Base-by-base conservation (phyloP, 2,797 vertebrate genomes). In the Lepus townsendii region DNA sequence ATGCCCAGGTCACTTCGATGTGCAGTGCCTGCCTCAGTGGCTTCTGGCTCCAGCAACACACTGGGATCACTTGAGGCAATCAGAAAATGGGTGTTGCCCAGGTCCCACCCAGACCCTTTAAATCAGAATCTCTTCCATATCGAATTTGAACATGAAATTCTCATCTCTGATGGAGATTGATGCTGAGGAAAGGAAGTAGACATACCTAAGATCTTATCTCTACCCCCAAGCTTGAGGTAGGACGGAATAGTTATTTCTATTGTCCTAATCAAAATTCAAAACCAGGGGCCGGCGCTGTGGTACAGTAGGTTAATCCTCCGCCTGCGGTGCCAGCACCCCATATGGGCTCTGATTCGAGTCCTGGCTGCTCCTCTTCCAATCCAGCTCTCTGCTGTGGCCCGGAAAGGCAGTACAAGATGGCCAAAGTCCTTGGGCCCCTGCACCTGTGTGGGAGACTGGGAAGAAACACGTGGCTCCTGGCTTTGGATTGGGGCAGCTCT, bases 241-340 rank as follows among this genome's bases (percentile, higher is more conserved):
- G 83, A 72, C 88, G 71, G 78, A 80, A 52, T 6, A 32, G 68
- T 9, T 9, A 35, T 69, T 20, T 66, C 5, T 4, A 57, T 14
- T 73, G 7, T 47, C 24, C 32, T 76, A 79, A 35, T 84, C 50
- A 86, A 71, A 94, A 80, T 78, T 57, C 42, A 57, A 89, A 84
- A 54, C 60, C 11, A 5, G 19, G 54, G 14, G 19, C 13, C 13
- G 54, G 54, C 13, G 42, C 17, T 57, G 54, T 57, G 54, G 54
- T 17, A 8, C 42, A 42, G 42, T 42, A 42, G 42, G 42, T 42
- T 42, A 42, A 42, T 42, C 7, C 42, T 42, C 42, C 7, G 42
- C 42, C 42, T 42, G 42, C 7, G 6, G 42, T 7, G 9, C 42
- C 42, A 2, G 42, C 42, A 47, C 7, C 42, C 42, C 42, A 47